Conservation (phyloP, 2,113 vertebrate species). For the Apteryx mantelli region DNA sequence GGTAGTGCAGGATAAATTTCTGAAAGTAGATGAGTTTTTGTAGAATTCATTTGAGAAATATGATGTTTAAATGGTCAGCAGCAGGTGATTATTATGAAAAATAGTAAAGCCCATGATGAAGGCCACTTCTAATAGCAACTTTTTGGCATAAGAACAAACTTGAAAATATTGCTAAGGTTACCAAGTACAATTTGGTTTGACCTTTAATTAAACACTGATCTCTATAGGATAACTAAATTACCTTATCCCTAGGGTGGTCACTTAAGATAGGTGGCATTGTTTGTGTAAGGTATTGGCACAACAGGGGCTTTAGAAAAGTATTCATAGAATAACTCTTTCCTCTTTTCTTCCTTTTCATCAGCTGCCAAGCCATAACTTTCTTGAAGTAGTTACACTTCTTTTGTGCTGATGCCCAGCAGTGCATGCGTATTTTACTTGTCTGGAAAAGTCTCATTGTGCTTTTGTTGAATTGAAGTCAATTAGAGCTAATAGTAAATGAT, state of each 20-base stretch:
- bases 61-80: background rate
- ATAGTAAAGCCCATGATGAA: background rate
- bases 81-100: background rate
- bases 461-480: constrained; percentile 27
- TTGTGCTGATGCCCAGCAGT: constrained; percentile 9
- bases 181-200: constrained; percentile 1
- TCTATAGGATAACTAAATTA: background rate
- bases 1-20: background rate
- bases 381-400: background rate
- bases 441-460: constrained; percentile 17
- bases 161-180: background rate
- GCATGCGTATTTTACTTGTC: background rate
- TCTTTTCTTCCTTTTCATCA: constrained; percentile 6
- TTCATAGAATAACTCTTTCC: background rate
- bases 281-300: background rate
- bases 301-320: background rate
- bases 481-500: constrained; percentile 26
- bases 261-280: background rate
- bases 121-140: background rate
- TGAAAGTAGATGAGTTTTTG: background rate
- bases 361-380: constrained; percentile 20
- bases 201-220: background rate
- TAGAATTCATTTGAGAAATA: background rate
- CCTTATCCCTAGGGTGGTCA: background rate
- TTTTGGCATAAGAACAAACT: background rate